Conservation (phyloP, 2,113 vertebrate species). For the Myrmophylax atrothorax region DNA sequence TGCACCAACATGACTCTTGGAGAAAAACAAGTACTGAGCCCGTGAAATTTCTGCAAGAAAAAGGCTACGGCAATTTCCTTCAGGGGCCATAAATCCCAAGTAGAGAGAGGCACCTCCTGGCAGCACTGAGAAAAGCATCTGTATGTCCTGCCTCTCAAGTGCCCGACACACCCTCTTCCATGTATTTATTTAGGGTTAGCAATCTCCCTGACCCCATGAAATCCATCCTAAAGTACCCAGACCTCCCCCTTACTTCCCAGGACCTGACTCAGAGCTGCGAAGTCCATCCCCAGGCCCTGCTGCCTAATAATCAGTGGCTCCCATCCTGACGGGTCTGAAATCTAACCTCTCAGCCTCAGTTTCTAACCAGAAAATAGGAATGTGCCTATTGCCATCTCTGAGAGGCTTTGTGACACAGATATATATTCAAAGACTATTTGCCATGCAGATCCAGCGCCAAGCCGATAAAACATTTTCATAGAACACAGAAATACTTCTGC, state of each 20-base stretch:
- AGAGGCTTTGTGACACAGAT: rapidly evolving
- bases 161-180: rapidly evolving
- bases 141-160: not conserved
- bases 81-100: slow-evolving; percentile 43
- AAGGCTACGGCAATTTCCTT: not conserved
- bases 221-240: not conserved
- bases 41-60: not conserved
- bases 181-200: not conserved
- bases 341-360: not conserved
- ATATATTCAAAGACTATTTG: not conserved
- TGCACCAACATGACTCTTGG: not conserved
- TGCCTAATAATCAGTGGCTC: not conserved
- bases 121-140: slow-evolving; percentile 66
- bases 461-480: not conserved
- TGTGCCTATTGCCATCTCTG: not conserved
- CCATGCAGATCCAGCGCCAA: not conserved
- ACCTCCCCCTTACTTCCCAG: not conserved
- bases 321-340: not conserved
- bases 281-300: rapidly evolving
- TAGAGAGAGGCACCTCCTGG: slow-evolving; percentile 72
- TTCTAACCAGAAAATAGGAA: not conserved
- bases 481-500: not conserved
- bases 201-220: not conserved
- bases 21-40: not conserved
- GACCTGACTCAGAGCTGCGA: not conserved